Base-by-base conservation (phyloP, 2,113 vertebrate genomes). In the Anarhynchus alexandrinus region DNA sequence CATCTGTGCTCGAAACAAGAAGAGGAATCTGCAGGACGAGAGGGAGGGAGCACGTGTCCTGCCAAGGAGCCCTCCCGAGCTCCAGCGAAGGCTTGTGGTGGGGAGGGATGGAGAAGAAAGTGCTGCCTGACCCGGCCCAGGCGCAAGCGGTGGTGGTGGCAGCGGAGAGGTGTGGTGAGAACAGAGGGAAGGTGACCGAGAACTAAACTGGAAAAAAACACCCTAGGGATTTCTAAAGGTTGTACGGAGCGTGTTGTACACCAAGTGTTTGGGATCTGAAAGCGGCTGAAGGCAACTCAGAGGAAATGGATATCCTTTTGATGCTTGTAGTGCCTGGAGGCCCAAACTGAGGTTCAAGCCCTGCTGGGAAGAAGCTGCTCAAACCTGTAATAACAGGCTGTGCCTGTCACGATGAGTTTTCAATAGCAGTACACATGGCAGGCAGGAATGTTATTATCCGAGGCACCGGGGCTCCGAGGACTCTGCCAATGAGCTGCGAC, bases 321-420 rank as follows among this genome's bases (percentile, higher is more conserved):
- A n/a, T 61, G 86, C 86, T 93, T 30, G 20, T 49, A 57, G 29
- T 58, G 94, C 95, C 94, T 21, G 73, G 40, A 87, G 89, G 91
- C 61, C 71, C 49, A 30, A 67, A 27, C 25, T 5, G 57, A 85
- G 73, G 42, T 81, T 79, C 70, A 18, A 89, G 54, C 54, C 95
- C 96, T 62, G 78, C 96, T 97, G 96, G 85, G 96, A 86, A 96
- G 96, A 93, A 96, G 91, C 95, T 97, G 94, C 94, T 96, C 91
- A 32, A 11, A 89, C 54, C 95, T 86, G 71, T 57, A 69, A 30
- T 12, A 34, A 77, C 96, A 97, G 95, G 61, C 96, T 96, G 96
- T 40, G 77, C 86, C 93, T 93, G 96, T 94, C 94, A 88, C 8
- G 2, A 21, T 45, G 92, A 57, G 78, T 83, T 91, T 91, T 47